Evolutionary conservation across 2,113 vertebrate species (phyloP).

Genomic region (Semnornis frantzii): DNA sequence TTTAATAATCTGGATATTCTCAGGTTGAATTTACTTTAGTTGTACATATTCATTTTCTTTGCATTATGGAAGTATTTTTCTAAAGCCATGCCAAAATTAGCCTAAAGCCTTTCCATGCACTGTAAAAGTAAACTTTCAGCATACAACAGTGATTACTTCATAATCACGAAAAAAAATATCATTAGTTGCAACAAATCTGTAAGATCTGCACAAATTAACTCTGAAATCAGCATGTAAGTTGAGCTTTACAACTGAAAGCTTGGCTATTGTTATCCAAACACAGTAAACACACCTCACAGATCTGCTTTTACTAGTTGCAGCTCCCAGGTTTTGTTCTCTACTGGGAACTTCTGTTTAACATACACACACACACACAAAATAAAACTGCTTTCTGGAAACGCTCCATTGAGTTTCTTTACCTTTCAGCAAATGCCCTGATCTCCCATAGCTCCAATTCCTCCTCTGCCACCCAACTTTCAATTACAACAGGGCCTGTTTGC

Average conservation of each 20-base stretch:
- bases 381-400: neutral
- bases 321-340: neutral
- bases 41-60: neutral
- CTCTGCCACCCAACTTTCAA: conserved; percentile 97
- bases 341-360: neutral
- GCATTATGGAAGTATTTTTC: neutral
- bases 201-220: neutral
- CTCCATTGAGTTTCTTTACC: conserved; percentile 74
- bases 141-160: neutral
- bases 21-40: neutral
- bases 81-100: neutral
- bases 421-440: conserved; percentile 98
- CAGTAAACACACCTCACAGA: neutral
- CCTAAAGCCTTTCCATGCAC: neutral
- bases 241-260: neutral
- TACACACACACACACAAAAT: neutral
- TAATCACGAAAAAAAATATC: neutral
- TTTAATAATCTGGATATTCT: neutral
- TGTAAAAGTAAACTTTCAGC: neutral
- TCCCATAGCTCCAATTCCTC: conserved; percentile 99
- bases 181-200: neutral
- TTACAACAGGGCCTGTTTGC: conserved; percentile 96
- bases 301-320: neutral
- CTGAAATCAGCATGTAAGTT: neutral
- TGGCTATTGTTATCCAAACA: neutral